Evolutionary conservation across 2,888 invertebrate species (phyloP), one percentile per base, ranked within the genome.

Genomic region (Esperia sulphurella): DNA sequence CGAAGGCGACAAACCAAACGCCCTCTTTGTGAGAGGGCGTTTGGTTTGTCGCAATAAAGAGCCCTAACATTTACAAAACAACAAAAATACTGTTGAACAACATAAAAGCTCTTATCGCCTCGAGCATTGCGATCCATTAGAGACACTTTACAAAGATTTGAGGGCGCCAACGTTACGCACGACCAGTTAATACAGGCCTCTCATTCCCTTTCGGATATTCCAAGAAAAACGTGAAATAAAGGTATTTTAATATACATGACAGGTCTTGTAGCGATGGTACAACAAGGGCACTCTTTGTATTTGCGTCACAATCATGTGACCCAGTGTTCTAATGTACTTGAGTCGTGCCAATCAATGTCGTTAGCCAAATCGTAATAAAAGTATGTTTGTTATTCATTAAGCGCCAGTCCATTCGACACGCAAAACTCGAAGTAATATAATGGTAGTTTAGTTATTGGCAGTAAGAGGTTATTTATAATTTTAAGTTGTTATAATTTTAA

Each of bases 111-210:
- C 79, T 83, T 79, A 74, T 76, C 75, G 75, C 79, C 71, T 68
- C 61, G 64, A 68, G 78, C 79, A 67, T 65, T 67, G 74, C 65
- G 79, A 72, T 77, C 78, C 83, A 82, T 85, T 84, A 83, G 74
- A 75, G 77, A 79, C 82, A 83, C 87, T 85, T 83, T 71, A 78
- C 74, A 70, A 66, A 74, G 76, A 78, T 82, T 84, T 65, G 75
- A 83, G 82, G 75, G 78, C 74, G 71, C 61, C 68, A 63, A 65
- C 65, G 73, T 71, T 71, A 72, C 71, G 63, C 70, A 68, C 63
- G 53, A 70, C 74, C 75, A 75, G 68, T 69, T 68, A 68, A 65
- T 59, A 57, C 57, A 63, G 75, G 68, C 63, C 75, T 66, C 70
- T 61, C 54, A 55, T 50, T 59, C 59, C 54, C 58, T 51, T 56